Evolutionary conservation across 2,888 invertebrate species (phyloP), one percentile per base, ranked within the genome.

Genomic region (Parelbella ahira): DNA sequence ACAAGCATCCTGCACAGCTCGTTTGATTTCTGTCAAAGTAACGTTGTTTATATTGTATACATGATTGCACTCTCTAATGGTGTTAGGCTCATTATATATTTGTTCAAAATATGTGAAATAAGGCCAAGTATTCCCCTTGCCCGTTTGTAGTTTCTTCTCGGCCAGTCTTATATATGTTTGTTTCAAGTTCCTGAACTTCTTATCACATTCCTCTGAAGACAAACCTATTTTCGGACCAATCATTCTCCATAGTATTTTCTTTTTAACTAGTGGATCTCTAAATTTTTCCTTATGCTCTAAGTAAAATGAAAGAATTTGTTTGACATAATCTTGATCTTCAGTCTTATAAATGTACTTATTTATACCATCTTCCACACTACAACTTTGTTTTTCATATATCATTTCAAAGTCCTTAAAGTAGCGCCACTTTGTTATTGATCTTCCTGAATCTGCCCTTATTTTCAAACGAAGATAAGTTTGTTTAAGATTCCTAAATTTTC

Each of bases 401-500:
- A 52, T 47, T 51, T 81, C 79, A 60, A 86, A 84, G 41, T 84
- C 79, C 48, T 73, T 76, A 32, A 67, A 84, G 48, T 82, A 83
- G 8, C 71, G 56, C 86, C 86, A 86, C 50, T 81, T 82, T 2
- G 75, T 80, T 1, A 68, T 58, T 2, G 62, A 56, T 27, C 64
- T 61, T 0, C 75, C 78, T 1, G 64, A 50, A 18, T 67, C 63
- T 5, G 66, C 58, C 55, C 65, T 74, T 53, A 68, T 63, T 56
- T 74, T 81, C 5, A 83, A 53, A 48, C 80, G 68, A 1, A 82
- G 52, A 24, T 79, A 86, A 2, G 86, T 84, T 52, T 83, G 83
- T 48, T 86, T 86, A 21, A 86, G 58, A 48, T 86, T 86, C 29
- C 86, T 65, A 46, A 83, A 86, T 49, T 87, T 87, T 30, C 80